phyloP scores from a whole-genome alignment of 2,113 vertebrate genomes.

The Tichodroma muraria region DNA sequence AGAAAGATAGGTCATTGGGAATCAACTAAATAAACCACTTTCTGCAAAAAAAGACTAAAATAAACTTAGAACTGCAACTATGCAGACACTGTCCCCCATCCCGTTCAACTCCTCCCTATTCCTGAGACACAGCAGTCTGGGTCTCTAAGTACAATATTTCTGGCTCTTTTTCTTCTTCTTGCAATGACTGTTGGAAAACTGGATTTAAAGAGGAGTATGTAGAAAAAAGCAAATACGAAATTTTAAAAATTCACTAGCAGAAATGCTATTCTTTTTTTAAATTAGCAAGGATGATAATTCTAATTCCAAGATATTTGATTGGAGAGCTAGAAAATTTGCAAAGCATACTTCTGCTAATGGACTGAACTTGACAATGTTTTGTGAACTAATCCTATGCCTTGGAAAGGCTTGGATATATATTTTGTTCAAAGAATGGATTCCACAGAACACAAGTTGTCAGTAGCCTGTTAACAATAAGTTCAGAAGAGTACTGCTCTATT shows the following conservation, averaged over 20 bases:
- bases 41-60: no score
- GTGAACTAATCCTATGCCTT: background rate
- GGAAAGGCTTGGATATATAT: background rate
- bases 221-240: background rate
- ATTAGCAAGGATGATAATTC: background rate
- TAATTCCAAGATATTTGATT: background rate
- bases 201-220: background rate
- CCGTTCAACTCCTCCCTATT: background rate
- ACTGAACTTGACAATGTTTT: background rate
- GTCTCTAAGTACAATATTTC: background rate
- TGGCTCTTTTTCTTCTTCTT: background rate
- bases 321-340: background rate
- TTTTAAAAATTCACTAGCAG: background rate
- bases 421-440: background rate
- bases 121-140: background rate
- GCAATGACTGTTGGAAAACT: background rate
- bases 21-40: conserved; percentile 55
- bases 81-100: background rate
- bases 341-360: background rate
- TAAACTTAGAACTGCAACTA: background rate
- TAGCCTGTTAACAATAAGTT: background rate
- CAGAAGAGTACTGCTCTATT: background rate
- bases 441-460: background rate
- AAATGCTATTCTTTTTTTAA: background rate
- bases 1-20: conserved; percentile 36